Evolutionary conservation across 92 coral and sea anemone species (phyloP).

Genomic region (Nematostella vectensis): DNA sequence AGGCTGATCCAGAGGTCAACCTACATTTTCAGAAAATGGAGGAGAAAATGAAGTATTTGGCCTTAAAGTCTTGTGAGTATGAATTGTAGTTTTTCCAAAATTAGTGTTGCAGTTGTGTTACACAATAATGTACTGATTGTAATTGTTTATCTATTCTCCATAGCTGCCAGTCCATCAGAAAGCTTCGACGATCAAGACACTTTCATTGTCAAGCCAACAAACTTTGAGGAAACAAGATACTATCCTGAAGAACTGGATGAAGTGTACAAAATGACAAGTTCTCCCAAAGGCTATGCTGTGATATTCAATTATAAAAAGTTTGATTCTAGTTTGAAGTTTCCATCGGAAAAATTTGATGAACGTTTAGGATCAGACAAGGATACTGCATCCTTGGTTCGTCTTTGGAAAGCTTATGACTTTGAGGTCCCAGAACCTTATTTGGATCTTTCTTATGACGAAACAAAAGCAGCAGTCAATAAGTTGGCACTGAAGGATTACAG

Average conservation of each 20-base stretch:
- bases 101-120: no score
- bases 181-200: no score
- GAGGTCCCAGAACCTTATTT: slow-evolving; percentile 7
- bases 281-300: slow-evolving; percentile 72
- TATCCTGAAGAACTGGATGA: slow-evolving; percentile 7
- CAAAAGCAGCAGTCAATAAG: not conserved
- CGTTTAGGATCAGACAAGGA: slow-evolving; percentile 68
- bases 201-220: no score
- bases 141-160: no score
- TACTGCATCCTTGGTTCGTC: slow-evolving; percentile 11
- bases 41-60: no score
- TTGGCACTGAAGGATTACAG: slow-evolving; percentile 28
- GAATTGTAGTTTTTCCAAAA: no score
- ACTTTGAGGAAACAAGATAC: slow-evolving; percentile 13
- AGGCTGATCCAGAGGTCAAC: no score
- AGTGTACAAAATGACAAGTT: slow-evolving; percentile 54
- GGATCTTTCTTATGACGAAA: slow-evolving; percentile 13
- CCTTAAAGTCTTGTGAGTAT: no score
- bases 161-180: no score
- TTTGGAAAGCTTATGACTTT: slow-evolving; percentile 52
- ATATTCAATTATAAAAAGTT: slow-evolving; percentile 55
- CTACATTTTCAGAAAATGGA: no score
- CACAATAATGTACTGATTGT: no score
- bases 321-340: slow-evolving; percentile 2
- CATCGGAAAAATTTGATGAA: slow-evolving; percentile 8